Evolutionary conservation across 2,888 invertebrate genomes (phyloP), one percentile per base, ranked within the genome.

Genomic region (Ornithoptera alexandrae): DNA sequence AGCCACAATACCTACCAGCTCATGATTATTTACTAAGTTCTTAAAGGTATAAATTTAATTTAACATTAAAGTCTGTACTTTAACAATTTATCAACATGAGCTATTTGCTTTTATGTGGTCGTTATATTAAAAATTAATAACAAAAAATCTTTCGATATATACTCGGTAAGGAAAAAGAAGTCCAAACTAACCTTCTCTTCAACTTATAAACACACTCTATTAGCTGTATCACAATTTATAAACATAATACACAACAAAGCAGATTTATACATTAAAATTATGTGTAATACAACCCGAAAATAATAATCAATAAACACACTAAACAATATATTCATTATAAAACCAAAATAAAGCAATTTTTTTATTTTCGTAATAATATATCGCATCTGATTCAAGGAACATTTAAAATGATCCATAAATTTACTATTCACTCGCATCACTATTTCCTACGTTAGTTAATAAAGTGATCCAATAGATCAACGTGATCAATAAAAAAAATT

Each of bases 1-100:
- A 60, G 59, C 63, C 66, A 67, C 63, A 60, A 70, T 39, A 63
- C 17, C 63, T 60, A 63, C 65, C 62, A 65, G 58, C 39, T 69
- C 30, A 42, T 61, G 18, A 61, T 65, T 69, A 56, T 69, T 57
- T 58, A 20, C 24, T 61, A 50, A 15, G 15, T 50, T 50, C 17
- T 50, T 50, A 50, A 18, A 15, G 17, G 10, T 50, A 17, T 50
- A 15, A 50, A 17, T 18, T 17, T 18, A 18, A 15, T 17, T 50
- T 50, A 15, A 18, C 17, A 17, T 50, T 6, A 17, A 46, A 0
- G 15, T 46, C 17, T 18, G 50, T 53, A n/a, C 53, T 53, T 3
- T n/a, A n/a, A 53, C 18, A 53, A 3, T 53, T n/a, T n/a, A n/a
- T 12, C 4, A 7, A 53, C 1, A 53, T 7, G 18, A 5, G 50